Conservation (phyloP, 2,113 vertebrate species). For the Scomber japonicus region DNA sequence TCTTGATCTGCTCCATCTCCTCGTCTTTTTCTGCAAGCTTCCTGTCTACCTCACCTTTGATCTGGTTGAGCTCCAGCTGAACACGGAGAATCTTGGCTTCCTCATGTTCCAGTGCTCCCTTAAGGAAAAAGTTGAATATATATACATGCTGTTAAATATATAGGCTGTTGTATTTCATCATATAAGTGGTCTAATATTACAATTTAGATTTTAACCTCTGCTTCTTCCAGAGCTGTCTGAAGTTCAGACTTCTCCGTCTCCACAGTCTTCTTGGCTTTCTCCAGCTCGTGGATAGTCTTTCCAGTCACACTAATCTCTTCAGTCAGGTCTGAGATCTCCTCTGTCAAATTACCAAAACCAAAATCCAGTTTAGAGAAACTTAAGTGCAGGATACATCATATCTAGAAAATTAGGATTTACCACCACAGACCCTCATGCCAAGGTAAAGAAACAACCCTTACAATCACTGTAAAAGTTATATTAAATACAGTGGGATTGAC, state of each 20-base stretch:
- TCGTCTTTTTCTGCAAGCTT: slow-evolving; percentile 91
- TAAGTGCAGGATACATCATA: no score
- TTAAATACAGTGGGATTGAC: not conserved
- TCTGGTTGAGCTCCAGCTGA: slow-evolving; percentile 89
- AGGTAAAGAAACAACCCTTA: no score
- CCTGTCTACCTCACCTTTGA: slow-evolving; percentile 90
- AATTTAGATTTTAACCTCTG: slow-evolving; percentile 55
- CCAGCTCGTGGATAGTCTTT: slow-evolving; percentile 70
- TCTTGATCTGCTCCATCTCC: slow-evolving; percentile 90
- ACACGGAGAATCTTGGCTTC: slow-evolving; percentile 81
- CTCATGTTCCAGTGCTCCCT: slow-evolving; percentile 82
- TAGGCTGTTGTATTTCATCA: no score
- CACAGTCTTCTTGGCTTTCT: slow-evolving; percentile 69
- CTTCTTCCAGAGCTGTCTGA: slow-evolving; percentile 70
- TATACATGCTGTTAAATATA: no score
- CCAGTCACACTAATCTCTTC: slow-evolving; percentile 74
- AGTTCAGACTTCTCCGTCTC: slow-evolving; percentile 72
- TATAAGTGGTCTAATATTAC: no score
- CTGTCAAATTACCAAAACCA: slow-evolving; percentile 17
- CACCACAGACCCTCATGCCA: no score
- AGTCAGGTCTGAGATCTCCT: slow-evolving; percentile 77
- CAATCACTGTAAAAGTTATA: no score
- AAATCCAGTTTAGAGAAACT: no score
- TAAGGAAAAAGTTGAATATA: not conserved
- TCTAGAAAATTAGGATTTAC: no score